Evolutionary conservation across 2,888 invertebrate genomes (phyloP).

Genomic region (Parnassius orleans): DNA sequence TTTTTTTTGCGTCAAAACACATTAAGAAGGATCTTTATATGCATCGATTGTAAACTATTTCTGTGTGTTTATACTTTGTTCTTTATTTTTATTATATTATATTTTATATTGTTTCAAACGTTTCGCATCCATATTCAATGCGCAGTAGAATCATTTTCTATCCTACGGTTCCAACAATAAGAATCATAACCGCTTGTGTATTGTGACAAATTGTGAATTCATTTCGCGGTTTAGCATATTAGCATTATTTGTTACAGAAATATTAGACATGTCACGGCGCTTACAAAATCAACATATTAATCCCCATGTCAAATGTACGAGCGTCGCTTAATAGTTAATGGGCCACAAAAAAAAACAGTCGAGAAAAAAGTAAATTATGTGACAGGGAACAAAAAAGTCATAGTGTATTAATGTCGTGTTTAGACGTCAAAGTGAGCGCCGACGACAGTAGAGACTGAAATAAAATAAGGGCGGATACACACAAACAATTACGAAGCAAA

Average conservation of each 20-base stretch:
- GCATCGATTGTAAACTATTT: slow-evolving; percentile 1
- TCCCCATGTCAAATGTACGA: slow-evolving; percentile 61
- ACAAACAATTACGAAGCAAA: slow-evolving; percentile 35
- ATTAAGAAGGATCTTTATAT: slow-evolving; percentile 17
- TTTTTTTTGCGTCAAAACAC: background rate
- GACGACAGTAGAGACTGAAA: slow-evolving; percentile 59
- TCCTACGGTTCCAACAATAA: slow-evolving; percentile 8
- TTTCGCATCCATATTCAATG: background rate
- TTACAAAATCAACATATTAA: slow-evolving; percentile 62
- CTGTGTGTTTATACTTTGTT: slow-evolving; percentile 14
- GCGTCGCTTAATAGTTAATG: slow-evolving; percentile 76
- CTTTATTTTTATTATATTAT: slow-evolving; percentile 23
- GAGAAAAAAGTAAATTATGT: slow-evolving; percentile 71
- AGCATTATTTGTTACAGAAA: slow-evolving; percentile 28
- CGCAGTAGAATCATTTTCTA: background rate
- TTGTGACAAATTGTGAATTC: slow-evolving; percentile 21
- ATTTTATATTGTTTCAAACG: background rate
- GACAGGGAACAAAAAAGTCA: slow-evolving; percentile 70
- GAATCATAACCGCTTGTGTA: background rate
- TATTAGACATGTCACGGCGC: slow-evolving; percentile 44
- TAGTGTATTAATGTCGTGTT: slow-evolving; percentile 78
- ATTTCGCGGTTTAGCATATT: slow-evolving; percentile 31
- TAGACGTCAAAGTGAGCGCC: slow-evolving; percentile 74
- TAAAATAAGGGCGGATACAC: slow-evolving; percentile 53
- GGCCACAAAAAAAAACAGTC: slow-evolving; percentile 53